phyloP scores from a whole-genome alignment of 2,888 invertebrate genomes.

The Apamea anceps region DNA sequence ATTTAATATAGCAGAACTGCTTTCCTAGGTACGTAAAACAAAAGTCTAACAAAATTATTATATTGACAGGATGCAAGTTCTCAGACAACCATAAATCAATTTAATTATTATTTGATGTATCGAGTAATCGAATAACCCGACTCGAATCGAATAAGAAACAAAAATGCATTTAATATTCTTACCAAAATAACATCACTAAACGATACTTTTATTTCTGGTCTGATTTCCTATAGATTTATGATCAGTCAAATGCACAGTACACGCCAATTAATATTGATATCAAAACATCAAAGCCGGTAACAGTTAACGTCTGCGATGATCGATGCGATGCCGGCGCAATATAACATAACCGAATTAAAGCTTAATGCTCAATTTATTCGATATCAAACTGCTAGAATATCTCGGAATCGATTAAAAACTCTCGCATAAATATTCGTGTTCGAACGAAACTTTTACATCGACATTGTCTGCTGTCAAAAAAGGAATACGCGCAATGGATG shows the following conservation, averaged over 20 bases:
- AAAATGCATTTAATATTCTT: conserved; percentile 9
- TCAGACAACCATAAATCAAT: neutral
- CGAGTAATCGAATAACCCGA: neutral
- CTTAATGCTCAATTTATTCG: conserved; percentile 70
- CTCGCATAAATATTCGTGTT: conserved; percentile 18
- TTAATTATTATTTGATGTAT: neutral
- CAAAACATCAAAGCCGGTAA: conserved; percentile 79
- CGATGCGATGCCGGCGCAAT: conserved; percentile 76
- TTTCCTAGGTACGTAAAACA: neutral
- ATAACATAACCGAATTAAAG: conserved; percentile 71
- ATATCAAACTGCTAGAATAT: conserved; percentile 44
- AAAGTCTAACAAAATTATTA: neutral
- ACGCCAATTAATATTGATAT: conserved; percentile 81
- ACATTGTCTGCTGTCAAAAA: conserved; percentile 8
- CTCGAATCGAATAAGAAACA: neutral
- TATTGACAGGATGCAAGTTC: neutral
- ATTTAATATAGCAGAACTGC: neutral
- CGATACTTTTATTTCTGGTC: conserved; percentile 29
- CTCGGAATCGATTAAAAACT: conserved; percentile 21
- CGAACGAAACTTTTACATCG: conserved; percentile 39
- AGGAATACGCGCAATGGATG: conserved; percentile 38
- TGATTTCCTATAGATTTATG: conserved; percentile 72
- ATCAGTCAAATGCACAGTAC: conserved; percentile 72
- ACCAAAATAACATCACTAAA: conserved; percentile 16
- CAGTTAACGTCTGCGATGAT: conserved; percentile 78